phyloP scores from a whole-genome alignment of 2,797 vertebrate species.

The Etheostoma perlongum region DNA sequence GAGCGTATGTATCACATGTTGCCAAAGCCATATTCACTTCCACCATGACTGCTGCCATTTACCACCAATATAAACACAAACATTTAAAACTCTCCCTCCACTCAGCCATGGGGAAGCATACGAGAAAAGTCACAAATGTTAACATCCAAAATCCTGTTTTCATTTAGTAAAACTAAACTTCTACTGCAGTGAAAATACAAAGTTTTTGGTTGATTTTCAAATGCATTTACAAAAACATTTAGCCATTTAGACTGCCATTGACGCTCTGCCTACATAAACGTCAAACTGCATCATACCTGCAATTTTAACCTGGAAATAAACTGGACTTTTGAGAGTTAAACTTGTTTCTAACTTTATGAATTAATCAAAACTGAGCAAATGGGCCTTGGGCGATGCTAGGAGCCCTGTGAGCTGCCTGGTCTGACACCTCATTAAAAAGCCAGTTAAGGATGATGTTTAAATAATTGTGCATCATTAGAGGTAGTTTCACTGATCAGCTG shows the following conservation, averaged over 20 bases:
- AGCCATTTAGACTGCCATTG: neutral
- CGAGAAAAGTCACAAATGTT: constrained; percentile 5
- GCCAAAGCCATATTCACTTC: constrained; percentile 60
- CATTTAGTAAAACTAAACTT: neutral
- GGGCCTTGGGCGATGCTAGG: constrained; percentile 67
- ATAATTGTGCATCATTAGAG: constrained; percentile 91
- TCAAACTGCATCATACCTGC: constrained; percentile 13
- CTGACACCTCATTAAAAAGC: constrained; percentile 88
- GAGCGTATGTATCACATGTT: constrained; percentile 62
- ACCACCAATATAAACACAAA: constrained; percentile 49
- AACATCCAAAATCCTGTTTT: neutral
- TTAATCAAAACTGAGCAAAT: constrained; percentile 71
- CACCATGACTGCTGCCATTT: constrained; percentile 70
- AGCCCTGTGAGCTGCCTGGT: constrained; percentile 81
- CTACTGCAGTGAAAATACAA: neutral
- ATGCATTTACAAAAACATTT: neutral
- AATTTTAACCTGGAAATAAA: constrained; percentile 11
- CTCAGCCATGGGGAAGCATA: neutral
- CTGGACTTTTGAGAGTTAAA: constrained; percentile 61
- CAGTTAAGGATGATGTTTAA: constrained; percentile 90
- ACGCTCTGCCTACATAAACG: neutral
- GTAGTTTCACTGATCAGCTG: constrained; percentile 87
- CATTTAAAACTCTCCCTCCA: constrained; percentile 21
- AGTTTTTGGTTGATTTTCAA: neutral
- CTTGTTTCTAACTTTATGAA: constrained; percentile 69